Conservation (phyloP, 2,888 invertebrate species). For the Lasioglossum vierecki region DNA sequence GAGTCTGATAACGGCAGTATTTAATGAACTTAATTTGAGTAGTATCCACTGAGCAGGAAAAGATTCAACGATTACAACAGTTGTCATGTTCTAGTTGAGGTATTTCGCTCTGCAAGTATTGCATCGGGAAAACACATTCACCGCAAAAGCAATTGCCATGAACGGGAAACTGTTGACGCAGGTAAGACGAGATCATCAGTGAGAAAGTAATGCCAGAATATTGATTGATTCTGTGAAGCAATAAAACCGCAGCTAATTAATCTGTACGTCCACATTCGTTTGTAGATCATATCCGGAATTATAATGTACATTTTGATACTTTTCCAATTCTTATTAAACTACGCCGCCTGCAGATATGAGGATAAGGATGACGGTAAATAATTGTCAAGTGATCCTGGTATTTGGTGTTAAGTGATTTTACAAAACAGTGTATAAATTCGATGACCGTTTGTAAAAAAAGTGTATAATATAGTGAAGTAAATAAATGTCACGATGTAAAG, state of each 20-base stretch:
- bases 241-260: background rate
- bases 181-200: conserved; percentile 55
- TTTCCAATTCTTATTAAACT: background rate
- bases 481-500: background rate
- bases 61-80: background rate
- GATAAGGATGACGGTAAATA: background rate
- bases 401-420: background rate
- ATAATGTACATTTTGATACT: background rate
- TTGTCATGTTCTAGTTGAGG: conserved; percentile 68
- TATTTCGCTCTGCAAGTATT: conserved; percentile 77
- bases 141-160: conserved; percentile 71
- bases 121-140: conserved; percentile 72
- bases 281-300: background rate
- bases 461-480: background rate
- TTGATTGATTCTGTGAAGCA: background rate
- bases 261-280: background rate
- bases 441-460: too few species aligned
- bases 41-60: background rate
- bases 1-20: background rate
- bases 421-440: too few species aligned
- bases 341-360: fast-evolving
- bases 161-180: conserved; percentile 72
- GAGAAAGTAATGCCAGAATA: background rate
- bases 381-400: background rate
- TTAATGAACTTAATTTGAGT: background rate